Base-by-base conservation (phyloP, 2,113 vertebrate species). In the Planiliza haematocheilus region DNA sequence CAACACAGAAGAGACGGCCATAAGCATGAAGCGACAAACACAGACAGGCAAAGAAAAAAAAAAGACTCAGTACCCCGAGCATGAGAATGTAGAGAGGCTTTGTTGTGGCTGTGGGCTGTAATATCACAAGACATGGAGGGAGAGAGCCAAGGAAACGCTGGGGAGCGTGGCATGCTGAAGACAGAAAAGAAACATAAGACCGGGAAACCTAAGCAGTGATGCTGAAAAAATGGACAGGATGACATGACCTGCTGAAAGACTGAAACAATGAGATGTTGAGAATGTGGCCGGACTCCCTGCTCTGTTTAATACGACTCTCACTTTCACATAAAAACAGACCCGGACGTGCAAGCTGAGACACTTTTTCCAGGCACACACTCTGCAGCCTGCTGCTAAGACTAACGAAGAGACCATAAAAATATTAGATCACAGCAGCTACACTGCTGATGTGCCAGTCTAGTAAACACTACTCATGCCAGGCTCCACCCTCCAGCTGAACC, bases 351-450 rank as follows among this genome's bases (percentile, higher is more conserved):
- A 58, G 42, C 46, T 51, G 24, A 62, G 36, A 66, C 45, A 51
- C 30, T 70, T 51, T 64, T 30, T 5, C 34, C 51, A 45, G 52
- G 42, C 46, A 70, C 46, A 70, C 75, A 42, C 12, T 46, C 20
- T 20, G 17, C 37, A 66, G 18, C 61, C 36, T 46, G 52, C 20
- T 67, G 60, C 69, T 41, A 20, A 79, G 56, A 73, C 55, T 58
- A 64, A 75, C 41, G 5, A 59, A 58, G 4, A 75, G 78, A 41
- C 74, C 81, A 86, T 80, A 85, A 76, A 68, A 61, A 82, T 62
- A 85, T 89, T 84, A 85, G 77, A 82, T 72, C 71, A 73, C 50
- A 64, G 63, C 43, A 61, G 68, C 66, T 67, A 66, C 55, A 85
- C 67, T 24, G 70, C 74, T 79, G 71, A 81, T 65, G 60, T 58